These are phyloP conservation scores for Megalurothrips usitatus DNA, from an alignment of 2,888 invertebrate species.

Conservation along the genomic window DNA sequence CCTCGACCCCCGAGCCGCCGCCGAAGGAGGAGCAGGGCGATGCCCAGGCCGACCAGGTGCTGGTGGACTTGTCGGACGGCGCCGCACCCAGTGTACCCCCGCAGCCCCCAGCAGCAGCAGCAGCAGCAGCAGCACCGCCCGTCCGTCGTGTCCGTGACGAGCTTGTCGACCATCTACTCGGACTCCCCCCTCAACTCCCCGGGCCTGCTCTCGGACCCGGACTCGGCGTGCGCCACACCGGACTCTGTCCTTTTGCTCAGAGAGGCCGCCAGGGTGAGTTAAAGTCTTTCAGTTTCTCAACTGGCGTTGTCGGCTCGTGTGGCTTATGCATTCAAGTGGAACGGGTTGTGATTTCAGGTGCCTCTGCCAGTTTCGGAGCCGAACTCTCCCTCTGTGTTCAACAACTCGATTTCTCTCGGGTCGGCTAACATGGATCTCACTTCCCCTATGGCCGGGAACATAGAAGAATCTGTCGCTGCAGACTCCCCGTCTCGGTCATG, in stretches of 20 bases:
- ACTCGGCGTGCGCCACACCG: background rate
- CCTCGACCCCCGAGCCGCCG: background rate
- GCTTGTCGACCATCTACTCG: conserved; percentile 13
- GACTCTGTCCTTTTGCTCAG: background rate
- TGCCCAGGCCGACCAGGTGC: background rate
- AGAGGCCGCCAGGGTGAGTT: background rate
- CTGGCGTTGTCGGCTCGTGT: background rate
- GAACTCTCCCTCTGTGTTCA: background rate
- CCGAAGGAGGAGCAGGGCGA: background rate
- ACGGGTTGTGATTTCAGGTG: background rate
- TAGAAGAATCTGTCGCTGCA: background rate
- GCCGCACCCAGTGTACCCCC: background rate
- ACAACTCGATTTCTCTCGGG: background rate
- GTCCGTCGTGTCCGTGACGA: background rate
- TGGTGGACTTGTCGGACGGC: background rate
- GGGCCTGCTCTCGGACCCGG: background rate
- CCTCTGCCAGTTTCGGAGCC: background rate
- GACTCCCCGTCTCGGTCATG: background rate
- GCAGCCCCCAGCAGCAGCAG: background rate
- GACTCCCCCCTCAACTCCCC: background rate
- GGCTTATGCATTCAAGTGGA: background rate
- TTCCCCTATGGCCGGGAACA: background rate
- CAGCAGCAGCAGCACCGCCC: background rate
- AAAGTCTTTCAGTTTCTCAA: background rate
- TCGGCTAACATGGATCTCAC: background rate